phyloP scores from a whole-genome alignment of 2,797 vertebrate genomes.

The Mormyrops boulengeri region DNA sequence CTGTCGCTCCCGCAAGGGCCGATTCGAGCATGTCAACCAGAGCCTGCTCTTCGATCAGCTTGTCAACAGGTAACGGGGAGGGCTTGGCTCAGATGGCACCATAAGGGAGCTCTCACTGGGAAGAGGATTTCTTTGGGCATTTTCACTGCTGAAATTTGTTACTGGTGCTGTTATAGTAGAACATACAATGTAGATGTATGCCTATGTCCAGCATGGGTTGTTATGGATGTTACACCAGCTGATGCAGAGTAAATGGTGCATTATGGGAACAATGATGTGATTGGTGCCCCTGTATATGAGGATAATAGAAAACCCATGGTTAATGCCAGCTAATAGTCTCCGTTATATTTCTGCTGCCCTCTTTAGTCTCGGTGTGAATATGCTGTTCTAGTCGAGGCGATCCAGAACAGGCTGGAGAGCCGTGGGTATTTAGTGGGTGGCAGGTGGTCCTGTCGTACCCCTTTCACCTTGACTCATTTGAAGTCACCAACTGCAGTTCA shows the following conservation, averaged over 20 bases:
- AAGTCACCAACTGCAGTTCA: not conserved
- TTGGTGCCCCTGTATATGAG: not conserved
- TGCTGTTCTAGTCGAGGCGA: not conserved
- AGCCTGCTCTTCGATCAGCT: conserved; percentile 97
- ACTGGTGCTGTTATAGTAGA: not conserved
- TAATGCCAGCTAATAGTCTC: not conserved
- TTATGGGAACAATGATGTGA: not conserved
- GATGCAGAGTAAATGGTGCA: not conserved
- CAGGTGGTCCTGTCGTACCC: not conserved
- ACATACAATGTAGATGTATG: not conserved
- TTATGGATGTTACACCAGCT: not conserved
- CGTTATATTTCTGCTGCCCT: not conserved
- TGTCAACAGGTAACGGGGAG: conserved; percentile 85
- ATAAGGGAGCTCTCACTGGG: not conserved
- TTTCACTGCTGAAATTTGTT: not conserved
- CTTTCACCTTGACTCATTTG: not conserved
- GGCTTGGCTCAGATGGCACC: not conserved
- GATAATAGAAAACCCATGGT: not conserved
- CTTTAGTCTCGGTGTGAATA: not conserved
- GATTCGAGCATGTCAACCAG: conserved; percentile 96
- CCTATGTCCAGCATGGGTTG: not conserved
- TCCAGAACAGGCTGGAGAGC: not conserved
- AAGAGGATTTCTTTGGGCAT: not conserved
- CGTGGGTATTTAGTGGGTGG: not conserved
- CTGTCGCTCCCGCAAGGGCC: conserved; percentile 88